Percentiles rank a stretch among this genome's conserved stretches.
Evolutionary conservation across 1,140 invertebrate genomes (phyloP).

Genomic region (Cryptotermes secundus): DNA sequence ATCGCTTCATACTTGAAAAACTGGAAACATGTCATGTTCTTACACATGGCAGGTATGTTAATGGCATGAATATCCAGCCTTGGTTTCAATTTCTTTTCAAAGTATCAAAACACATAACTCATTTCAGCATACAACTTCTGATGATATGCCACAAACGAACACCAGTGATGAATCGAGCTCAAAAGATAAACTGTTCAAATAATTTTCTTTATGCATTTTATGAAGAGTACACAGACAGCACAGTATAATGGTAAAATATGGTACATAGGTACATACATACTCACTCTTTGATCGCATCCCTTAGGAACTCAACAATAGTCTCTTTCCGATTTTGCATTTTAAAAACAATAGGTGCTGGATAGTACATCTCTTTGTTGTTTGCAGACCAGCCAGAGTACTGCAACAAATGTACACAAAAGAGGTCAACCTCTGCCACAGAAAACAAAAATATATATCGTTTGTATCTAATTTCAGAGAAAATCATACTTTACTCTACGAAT

Average conservation of each 20-base stretch:
- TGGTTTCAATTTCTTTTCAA: background rate
- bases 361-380: slow-evolving; percentile 65
- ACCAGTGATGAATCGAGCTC: background rate
- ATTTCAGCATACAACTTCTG: too few species aligned
- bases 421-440: too few species aligned
- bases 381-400: slow-evolving; percentile 70
- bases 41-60: background rate
- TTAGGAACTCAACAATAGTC: slow-evolving; percentile 54
- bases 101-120: background rate
- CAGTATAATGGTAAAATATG: background rate
- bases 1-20: too few species aligned
- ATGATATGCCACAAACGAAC: background rate
- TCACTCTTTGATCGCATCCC: slow-evolving; percentile 40
- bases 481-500: too few species aligned
- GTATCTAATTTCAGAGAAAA: too few species aligned
- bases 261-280: slow-evolving; percentile 21
- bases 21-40: too few species aligned
- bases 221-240: background rate
- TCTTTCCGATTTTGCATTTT: slow-evolving; percentile 55
- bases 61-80: background rate
- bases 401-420: slow-evolving; percentile 41
- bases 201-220: background rate
- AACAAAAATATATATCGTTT: too few species aligned
- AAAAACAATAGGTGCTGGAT: slow-evolving; percentile 53
- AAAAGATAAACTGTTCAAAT: background rate